Percentiles rank a stretch among this genome's conserved stretches.
Conservation (phyloP, 2,113 vertebrate species). For the Malurus elegans region DNA sequence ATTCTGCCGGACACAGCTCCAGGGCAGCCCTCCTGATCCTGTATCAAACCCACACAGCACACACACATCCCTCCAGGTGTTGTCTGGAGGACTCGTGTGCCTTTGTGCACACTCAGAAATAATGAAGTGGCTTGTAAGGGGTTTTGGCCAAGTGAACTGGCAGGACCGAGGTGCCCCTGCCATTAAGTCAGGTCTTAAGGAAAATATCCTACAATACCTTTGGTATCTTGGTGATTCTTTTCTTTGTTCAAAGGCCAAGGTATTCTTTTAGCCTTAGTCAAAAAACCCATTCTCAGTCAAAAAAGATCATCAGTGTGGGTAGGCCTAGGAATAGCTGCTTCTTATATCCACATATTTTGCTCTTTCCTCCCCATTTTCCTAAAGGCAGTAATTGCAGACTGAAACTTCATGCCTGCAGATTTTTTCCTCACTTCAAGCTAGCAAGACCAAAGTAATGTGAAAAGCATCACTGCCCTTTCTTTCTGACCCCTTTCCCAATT, state of each 20-base stretch:
- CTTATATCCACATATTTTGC: neutral
- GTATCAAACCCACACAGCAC: accelerated
- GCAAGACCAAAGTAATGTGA: neutral
- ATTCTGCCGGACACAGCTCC: neutral
- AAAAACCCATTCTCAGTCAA: neutral
- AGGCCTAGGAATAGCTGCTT: neutral
- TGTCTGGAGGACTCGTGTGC: neutral
- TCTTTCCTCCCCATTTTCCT: neutral
- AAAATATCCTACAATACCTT: neutral
- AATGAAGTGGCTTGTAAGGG: neutral
- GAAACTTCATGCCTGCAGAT: neutral
- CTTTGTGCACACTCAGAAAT: neutral
- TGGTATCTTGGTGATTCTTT: neutral
- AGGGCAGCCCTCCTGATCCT: neutral
- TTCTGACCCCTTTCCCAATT: neutral
- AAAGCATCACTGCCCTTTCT: neutral
- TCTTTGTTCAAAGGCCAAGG: neutral
- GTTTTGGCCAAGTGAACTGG: neutral
- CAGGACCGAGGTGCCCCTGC: neutral
- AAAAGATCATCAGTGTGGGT: neutral
- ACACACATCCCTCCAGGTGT: neutral
- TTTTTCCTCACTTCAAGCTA: neutral
- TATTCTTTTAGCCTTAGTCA: neutral
- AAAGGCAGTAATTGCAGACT: neutral
- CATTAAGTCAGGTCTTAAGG: neutral